Evolutionary conservation across 1,140 invertebrate species (phyloP).

Genomic region (Epicauta chinensis): DNA sequence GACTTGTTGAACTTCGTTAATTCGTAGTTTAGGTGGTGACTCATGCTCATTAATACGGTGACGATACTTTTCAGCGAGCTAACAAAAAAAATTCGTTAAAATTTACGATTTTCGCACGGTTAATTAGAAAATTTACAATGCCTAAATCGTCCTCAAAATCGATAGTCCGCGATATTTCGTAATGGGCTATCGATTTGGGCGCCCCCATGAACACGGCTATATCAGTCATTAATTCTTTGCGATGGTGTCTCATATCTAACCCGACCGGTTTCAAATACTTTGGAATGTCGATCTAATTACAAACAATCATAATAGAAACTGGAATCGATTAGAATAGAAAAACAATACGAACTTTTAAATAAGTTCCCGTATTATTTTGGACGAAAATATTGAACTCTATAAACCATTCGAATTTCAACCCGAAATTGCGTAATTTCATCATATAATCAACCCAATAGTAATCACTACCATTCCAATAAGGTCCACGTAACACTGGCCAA

Average conservation of each 20-base stretch:
- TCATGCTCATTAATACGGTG: too few species aligned
- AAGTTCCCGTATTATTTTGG: constrained; percentile 1
- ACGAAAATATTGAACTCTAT: constrained; percentile 3
- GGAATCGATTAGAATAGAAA: too few species aligned
- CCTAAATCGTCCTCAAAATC: constrained; percentile 7
- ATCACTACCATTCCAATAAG: constrained; percentile 8
- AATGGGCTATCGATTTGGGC: constrained; percentile 1
- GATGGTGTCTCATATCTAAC: background rate
- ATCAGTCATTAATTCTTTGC: constrained; percentile 1
- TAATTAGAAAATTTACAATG: background rate
- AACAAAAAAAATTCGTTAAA: background rate
- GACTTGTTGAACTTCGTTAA: constrained; percentile 4
- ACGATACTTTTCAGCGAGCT: constrained; percentile 1
- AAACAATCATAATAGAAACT: background rate
- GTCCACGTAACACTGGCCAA: constrained; percentile 16
- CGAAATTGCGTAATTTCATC: constrained; percentile 54
- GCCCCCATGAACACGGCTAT: constrained; percentile 4
- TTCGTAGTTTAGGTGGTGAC: constrained; percentile 2
- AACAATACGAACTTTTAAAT: constrained; percentile 5
- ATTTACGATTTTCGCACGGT: background rate
- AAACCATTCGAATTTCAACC: constrained; percentile 34
- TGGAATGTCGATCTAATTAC: constrained; percentile 5
- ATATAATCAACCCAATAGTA: constrained; percentile 40
- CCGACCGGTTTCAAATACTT: background rate
- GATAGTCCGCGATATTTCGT: constrained; percentile 1